phyloP scores from a whole-genome alignment of 2,888 invertebrate genomes.

The Luperina nickerlii region DNA sequence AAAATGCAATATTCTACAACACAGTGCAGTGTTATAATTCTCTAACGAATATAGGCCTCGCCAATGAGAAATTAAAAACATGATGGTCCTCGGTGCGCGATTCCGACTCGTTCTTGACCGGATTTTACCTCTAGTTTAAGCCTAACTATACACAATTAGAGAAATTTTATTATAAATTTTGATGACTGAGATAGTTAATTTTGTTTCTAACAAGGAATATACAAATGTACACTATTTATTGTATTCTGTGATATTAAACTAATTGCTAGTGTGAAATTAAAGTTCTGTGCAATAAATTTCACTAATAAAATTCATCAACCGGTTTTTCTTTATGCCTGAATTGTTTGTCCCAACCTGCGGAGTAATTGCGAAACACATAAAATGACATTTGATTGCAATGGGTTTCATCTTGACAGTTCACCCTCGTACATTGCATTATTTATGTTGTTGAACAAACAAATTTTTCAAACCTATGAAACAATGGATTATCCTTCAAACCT shows the following conservation, averaged over 20 bases:
- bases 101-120: no score
- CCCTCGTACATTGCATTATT: no score
- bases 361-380: neutral
- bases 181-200: slow-evolving; percentile 68
- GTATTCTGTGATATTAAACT: slow-evolving; percentile 77
- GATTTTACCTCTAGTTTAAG: slow-evolving; percentile 26
- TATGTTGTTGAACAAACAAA: neutral
- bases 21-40: no score
- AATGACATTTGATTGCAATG: neutral
- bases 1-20: no score
- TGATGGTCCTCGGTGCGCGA: no score
- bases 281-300: slow-evolving; percentile 63
- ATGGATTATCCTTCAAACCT: neutral
- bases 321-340: slow-evolving; percentile 11
- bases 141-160: slow-evolving; percentile 13
- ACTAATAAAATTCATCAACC: slow-evolving; percentile 33
- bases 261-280: slow-evolving; percentile 62
- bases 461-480: neutral
- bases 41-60: no score
- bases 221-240: slow-evolving; percentile 61
- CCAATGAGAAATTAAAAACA: no score
- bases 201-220: slow-evolving; percentile 59
- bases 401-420: neutral
- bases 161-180: slow-evolving; percentile 48
- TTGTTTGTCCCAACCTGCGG: neutral